A percentile compares a stretch with the other conserved stretches of the same genome.
These are phyloP conservation scores for Silurus lanzhouensis DNA, from an alignment of 2,797 vertebrate genomes.

Conservation along the genomic window DNA sequence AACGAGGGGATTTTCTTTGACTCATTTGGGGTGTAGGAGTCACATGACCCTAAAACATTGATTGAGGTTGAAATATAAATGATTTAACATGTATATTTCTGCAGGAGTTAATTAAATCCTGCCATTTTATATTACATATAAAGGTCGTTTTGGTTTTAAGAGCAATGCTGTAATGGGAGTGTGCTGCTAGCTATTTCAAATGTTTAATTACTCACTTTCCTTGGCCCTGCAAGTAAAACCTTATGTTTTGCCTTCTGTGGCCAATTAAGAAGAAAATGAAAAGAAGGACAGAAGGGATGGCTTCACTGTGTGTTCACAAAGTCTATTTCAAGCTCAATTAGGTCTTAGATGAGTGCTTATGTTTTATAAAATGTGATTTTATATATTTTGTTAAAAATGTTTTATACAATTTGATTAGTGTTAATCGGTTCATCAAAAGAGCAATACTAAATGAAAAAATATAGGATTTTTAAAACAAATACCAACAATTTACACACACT, in stretches of 20 bases:
- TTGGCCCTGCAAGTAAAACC: slow-evolving; percentile 6
- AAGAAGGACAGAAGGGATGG: background rate
- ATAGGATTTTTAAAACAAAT: too few species aligned
- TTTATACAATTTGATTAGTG: too few species aligned
- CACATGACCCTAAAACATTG: background rate
- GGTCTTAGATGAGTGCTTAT: background rate
- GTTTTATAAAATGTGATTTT: background rate
- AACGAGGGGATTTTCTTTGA: background rate
- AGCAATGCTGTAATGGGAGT: background rate
- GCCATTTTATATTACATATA: background rate
- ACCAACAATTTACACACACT: too few species aligned
- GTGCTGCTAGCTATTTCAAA: slow-evolving; percentile 9
- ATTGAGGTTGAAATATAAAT: background rate
- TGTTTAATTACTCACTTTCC: slow-evolving; percentile 8
- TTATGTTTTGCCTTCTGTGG: slow-evolving; percentile 19
- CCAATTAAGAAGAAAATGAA: slow-evolving; percentile 11
- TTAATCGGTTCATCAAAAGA: too few species aligned
- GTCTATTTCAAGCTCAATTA: background rate
- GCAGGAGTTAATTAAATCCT: background rate
- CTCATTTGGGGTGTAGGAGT: background rate
- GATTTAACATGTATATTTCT: too few species aligned
- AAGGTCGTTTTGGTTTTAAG: background rate
- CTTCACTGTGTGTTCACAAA: background rate
- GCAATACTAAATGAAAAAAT: too few species aligned
- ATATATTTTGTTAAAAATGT: too few species aligned